Conservation (phyloP, 2,888 invertebrate genomes). For the Biston betularia region DNA sequence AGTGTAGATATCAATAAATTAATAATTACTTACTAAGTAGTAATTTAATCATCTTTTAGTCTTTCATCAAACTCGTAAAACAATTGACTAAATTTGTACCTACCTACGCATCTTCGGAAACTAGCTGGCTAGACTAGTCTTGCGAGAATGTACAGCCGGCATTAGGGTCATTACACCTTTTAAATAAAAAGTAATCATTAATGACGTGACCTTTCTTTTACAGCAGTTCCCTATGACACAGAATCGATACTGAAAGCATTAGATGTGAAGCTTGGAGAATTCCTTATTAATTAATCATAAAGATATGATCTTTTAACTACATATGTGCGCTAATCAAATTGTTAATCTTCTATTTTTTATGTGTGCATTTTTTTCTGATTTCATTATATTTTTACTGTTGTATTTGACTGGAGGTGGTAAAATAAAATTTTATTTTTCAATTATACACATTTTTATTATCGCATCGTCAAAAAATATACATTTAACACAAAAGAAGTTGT, state of each 20-base stretch:
- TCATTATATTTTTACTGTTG: too few relatives aligned
- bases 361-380: neutral
- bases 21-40: too few relatives aligned
- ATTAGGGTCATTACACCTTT: neutral
- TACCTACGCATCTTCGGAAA: too few relatives aligned
- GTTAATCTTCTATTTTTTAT: neutral
- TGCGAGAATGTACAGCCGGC: too few relatives aligned
- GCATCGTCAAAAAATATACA: conserved; percentile 70
- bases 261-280: conserved; percentile 64
- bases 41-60: too few relatives aligned
- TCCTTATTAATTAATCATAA: conserved; percentile 31
- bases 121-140: too few relatives aligned
- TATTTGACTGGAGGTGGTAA: neutral
- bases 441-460: conserved; percentile 83
- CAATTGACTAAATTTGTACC: too few relatives aligned
- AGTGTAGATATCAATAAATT: too few relatives aligned
- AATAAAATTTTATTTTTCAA: conserved; percentile 42
- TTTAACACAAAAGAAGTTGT: conserved; percentile 44
- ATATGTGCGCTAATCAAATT: neutral
- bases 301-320: too few relatives aligned
- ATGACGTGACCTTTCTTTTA: conserved; percentile 40
- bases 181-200: too few relatives aligned
- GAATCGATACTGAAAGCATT: conserved; percentile 70
- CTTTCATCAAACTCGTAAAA: too few relatives aligned
- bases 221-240: conserved; percentile 69